A percentile compares a stretch with the other conserved stretches of the same genome.
These are phyloP conservation scores for Uropetala carovei DNA, from an alignment of 2,888 invertebrate species.

Conservation along the genomic window DNA sequence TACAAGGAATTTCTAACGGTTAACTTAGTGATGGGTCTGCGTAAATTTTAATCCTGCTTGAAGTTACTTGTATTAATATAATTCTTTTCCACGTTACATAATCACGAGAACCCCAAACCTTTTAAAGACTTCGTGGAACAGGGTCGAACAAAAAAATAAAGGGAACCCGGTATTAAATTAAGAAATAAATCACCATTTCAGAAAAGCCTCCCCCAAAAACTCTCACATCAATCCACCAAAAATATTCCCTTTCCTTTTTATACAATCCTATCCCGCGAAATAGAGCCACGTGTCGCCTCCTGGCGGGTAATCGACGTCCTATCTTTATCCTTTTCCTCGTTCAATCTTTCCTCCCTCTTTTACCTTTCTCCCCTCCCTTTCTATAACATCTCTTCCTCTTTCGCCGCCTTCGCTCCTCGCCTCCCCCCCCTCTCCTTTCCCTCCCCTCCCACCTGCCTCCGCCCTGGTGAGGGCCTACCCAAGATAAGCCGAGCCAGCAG, in stretches of 20 bases:
- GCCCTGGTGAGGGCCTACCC: background rate
- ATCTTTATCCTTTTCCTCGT: background rate
- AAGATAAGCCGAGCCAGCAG: conserved; percentile 35
- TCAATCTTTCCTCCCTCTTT: background rate
- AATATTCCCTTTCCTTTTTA: background rate
- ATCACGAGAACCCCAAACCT: too few relatives aligned
- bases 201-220: conserved; percentile 3
- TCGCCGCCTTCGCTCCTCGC: background rate
- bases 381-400: background rate
- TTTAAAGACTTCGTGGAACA: too few relatives aligned
- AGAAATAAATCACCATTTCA: conserved; percentile 43
- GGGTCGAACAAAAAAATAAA: background rate
- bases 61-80: too few relatives aligned
- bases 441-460: background rate
- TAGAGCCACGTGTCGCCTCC: conserved; percentile 49
- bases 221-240: conserved; percentile 16
- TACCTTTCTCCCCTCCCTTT: background rate
- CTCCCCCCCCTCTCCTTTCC: background rate
- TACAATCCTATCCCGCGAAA: conserved; percentile 32
- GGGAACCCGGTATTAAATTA: background rate
- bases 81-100: too few relatives aligned
- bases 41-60: too few relatives aligned
- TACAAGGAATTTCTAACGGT: too few relatives aligned
- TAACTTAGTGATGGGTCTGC: too few relatives aligned
- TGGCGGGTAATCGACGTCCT: conserved; percentile 15